Evolutionary conservation across 2,113 vertebrate species (phyloP), one percentile per base, ranked within the genome.

Genomic region (Aegithalos caudatus): DNA sequence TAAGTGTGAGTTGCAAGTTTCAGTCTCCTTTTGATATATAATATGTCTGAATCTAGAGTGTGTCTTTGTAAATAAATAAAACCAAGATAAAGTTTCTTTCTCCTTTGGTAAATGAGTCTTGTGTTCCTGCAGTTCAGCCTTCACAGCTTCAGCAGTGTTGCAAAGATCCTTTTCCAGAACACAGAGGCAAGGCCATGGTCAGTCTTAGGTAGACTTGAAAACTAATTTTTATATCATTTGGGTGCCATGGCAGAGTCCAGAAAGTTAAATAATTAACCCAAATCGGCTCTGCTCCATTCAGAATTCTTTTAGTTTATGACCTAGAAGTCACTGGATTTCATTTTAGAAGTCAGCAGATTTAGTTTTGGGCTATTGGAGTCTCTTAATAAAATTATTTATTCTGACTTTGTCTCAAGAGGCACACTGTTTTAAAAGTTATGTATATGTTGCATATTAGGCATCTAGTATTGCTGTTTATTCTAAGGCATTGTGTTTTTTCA

Each of bases 21-120:
- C 64, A 54, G 35, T 91, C 92, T 95, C 42, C 82, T 90, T 88
- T 95, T 92, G 84, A 29, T 77, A 78, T 38, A 48, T 78, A 45
- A 80, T 87, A 62, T 71, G 18, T 37, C 76, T 65, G 38, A 47
- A 27, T 86, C 38, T 70, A 62, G 58, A 54, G n/a, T 47, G 38
- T 1, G 1, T 73, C 85, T 81, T 53, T 81, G 58, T 94, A 93
- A 95, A 88, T 95, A 95, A 94, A 60, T 93, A 79, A 94, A 84
- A 81, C 19, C 31, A 35, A 66, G 91, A 47, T 95, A 50, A 87
- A 88, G 67, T 93, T 88, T 91, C 62, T 23, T 71, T 92, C 7
- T 95, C 40, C 37, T 70, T 29, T 84, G 70, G 42, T 72, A 78
- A 77, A 42, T 1, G 11, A 81, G 29, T 44, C 25, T 29, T 13